phyloP scores from a whole-genome alignment of 2,888 invertebrate species.

The Tupiocoris notatus region DNA sequence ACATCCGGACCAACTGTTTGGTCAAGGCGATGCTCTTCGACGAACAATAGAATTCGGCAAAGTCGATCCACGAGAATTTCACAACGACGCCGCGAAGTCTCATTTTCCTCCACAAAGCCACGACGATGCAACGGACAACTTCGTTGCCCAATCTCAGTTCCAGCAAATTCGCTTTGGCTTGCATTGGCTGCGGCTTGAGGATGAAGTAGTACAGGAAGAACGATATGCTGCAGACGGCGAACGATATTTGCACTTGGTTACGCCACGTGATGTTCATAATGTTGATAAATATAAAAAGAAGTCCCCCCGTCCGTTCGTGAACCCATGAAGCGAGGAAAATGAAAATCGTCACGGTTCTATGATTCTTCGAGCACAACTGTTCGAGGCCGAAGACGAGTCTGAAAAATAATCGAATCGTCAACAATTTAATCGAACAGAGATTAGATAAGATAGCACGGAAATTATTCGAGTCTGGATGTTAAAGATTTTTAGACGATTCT shows the following conservation, averaged over 20 bases:
- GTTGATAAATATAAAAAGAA: background rate
- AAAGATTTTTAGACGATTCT: too few relatives aligned
- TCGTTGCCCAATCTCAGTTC: background rate
- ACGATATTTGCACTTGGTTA: background rate
- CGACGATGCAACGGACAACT: conserved; percentile 1
- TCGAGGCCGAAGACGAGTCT: conserved; percentile 7
- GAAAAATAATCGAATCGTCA: too few relatives aligned
- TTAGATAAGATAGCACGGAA: too few relatives aligned
- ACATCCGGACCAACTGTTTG: background rate
- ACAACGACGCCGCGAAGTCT: background rate
- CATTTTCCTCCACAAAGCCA: conserved; percentile 1
- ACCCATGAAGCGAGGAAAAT: background rate
- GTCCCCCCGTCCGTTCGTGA: background rate
- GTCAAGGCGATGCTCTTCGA: background rate
- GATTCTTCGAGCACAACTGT: background rate
- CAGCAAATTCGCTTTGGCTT: background rate
- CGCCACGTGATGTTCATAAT: background rate
- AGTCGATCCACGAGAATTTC: background rate
- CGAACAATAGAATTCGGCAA: background rate
- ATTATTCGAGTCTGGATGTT: too few relatives aligned
- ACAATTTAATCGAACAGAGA: too few relatives aligned
- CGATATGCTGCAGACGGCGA: background rate
- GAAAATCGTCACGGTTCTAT: background rate
- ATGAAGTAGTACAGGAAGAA: background rate
- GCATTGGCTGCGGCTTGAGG: background rate